Evolutionary conservation across 2,888 invertebrate species (phyloP).

Genomic region (Aphidoletes aphidimyza): DNA sequence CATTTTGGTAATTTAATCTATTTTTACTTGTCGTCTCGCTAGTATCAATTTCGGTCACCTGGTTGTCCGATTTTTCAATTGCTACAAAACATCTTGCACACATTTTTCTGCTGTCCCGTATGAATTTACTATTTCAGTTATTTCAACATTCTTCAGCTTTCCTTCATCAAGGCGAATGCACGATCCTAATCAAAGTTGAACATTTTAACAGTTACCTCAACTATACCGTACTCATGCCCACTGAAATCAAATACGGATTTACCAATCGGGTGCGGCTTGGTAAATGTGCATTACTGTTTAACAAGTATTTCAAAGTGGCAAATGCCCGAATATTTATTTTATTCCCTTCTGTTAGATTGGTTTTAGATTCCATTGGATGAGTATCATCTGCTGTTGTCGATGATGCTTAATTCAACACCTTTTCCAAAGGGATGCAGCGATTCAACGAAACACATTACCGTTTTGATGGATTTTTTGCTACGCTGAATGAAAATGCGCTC

Average conservation of each 20-base stretch:
- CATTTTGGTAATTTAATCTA: conserved; percentile 43
- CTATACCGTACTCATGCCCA: not conserved
- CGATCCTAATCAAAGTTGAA: not conserved
- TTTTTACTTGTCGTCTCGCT: conserved; percentile 28
- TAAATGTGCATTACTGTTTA: conserved; percentile 14
- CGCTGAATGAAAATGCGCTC: not conserved
- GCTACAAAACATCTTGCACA: conserved; percentile 50
- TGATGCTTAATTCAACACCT: conserved; percentile 21
- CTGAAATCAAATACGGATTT: not conserved
- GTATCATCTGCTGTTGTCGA: conserved; percentile 8
- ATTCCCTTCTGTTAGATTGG: not conserved
- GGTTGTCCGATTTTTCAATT: conserved; percentile 41
- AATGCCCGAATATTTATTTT: conserved; percentile 6
- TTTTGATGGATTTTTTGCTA: conserved; percentile 14
- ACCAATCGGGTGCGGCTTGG: not conserved
- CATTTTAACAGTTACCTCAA: conserved; percentile 8
- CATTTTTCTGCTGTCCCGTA: not conserved
- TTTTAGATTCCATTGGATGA: conserved; percentile 33
- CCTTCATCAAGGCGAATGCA: not conserved
- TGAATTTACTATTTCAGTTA: not conserved
- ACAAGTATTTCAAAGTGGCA: conserved; percentile 36
- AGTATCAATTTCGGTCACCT: conserved; percentile 52
- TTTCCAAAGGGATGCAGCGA: conserved; percentile 44
- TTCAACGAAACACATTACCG: not conserved
- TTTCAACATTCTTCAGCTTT: not conserved